Percentiles rank a stretch among this genome's conserved stretches.
Conservation (phyloP, 2,113 vertebrate species). For the Cnemophilus loriae region DNA sequence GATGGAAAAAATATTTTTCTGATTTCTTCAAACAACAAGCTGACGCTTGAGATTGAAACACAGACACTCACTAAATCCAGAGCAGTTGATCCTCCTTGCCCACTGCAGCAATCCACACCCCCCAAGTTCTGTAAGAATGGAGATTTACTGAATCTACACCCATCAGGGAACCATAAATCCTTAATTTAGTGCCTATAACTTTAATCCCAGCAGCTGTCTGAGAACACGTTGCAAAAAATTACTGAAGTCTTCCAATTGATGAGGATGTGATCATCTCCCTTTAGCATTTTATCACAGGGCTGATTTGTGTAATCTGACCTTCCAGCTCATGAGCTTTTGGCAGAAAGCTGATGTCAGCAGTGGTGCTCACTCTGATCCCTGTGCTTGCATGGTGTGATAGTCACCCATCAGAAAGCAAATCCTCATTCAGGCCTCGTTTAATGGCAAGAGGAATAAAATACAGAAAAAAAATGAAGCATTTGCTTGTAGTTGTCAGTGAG, state of each 20-base stretch:
- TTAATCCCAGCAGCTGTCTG: neutral
- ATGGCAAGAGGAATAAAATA: neutral
- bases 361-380: neutral
- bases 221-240: neutral
- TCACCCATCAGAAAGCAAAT: neutral
- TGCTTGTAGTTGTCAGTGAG: neutral
- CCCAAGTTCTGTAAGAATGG: neutral
- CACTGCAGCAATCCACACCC: neutral
- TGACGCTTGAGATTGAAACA: neutral
- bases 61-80: neutral
- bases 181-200: neutral
- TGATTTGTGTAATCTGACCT: neutral
- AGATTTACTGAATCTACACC: neutral
- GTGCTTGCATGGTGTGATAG: rapidly evolving
- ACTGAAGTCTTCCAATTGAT: neutral
- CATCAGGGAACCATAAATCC: neutral
- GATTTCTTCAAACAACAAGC: neutral
- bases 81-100: neutral
- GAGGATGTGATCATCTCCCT: neutral
- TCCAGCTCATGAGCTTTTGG: neutral
- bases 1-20: neutral
- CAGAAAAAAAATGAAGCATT: neutral
- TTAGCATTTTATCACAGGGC: neutral
- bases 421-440: neutral
- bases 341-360: neutral